Percentiles rank a stretch among this genome's conserved stretches.
These are phyloP conservation scores for Diprion similis DNA, from an alignment of 1,140 invertebrate genomes.

Conservation along the genomic window DNA sequence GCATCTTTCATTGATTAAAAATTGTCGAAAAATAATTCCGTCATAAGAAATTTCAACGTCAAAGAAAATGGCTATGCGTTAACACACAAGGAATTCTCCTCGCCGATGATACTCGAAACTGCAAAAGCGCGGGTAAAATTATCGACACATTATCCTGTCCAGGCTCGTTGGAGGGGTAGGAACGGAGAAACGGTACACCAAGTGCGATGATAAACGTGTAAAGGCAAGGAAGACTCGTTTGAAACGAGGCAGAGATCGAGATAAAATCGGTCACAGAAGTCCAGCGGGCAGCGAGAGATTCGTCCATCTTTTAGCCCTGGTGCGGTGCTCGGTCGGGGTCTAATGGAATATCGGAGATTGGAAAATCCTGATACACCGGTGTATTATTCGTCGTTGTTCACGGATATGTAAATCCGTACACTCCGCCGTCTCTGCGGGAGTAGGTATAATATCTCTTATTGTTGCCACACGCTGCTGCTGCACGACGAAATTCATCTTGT, in stretches of 20 bases:
- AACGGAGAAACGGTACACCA: background rate
- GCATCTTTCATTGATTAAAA: too few species aligned
- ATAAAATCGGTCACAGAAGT: conserved; percentile 31
- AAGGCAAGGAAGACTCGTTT: background rate
- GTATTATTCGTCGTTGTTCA: conserved; percentile 21
- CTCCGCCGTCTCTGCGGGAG: background rate
- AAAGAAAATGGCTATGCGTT: too few species aligned
- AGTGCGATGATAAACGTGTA: background rate
- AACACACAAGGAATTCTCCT: too few species aligned
- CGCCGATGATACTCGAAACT: too few species aligned
- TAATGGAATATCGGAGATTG: conserved; percentile 34
- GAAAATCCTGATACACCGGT: conserved; percentile 26
- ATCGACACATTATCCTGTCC: too few species aligned
- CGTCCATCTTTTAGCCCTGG: conserved; percentile 11
- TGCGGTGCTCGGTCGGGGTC: conserved; percentile 25
- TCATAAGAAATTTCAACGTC: too few species aligned
- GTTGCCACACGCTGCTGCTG: too few species aligned
- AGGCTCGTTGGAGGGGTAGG: too few species aligned
- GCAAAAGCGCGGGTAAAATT: too few species aligned
- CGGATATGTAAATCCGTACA: conserved; percentile 21
- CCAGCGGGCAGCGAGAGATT: conserved; percentile 26
- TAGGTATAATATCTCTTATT: background rate
- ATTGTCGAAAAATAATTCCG: too few species aligned
- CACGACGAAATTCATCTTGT: too few species aligned
- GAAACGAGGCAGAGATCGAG: conserved; percentile 13